Conservation (phyloP, 1,140 invertebrate species). For the Diorhabda elongata region DNA sequence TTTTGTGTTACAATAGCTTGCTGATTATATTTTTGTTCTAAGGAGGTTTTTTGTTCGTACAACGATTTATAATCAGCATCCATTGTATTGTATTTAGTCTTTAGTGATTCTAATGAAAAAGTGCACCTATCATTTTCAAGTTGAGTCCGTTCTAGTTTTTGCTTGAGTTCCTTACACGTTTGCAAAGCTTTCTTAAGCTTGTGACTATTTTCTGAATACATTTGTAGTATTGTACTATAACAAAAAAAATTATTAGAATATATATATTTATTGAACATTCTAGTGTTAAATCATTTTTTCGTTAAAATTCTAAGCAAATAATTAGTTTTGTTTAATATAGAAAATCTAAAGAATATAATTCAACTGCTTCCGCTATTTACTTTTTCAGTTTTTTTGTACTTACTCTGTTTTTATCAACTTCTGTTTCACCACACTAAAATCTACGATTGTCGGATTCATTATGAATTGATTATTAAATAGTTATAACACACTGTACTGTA, state of each 20-base stretch:
- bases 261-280: neutral
- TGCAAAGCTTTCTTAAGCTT: constrained; percentile 13
- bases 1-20: neutral
- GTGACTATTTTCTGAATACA: constrained; percentile 10
- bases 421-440: constrained; percentile 18
- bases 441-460: neutral
- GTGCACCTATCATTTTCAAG: constrained; percentile 10
- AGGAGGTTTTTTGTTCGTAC: neutral
- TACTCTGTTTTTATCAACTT: constrained; percentile 20
- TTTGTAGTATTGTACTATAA: constrained; percentile 14
- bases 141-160: neutral
- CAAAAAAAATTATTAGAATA: constrained; percentile 9
- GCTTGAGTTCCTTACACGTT: constrained; percentile 8
- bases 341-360: too few relatives aligned
- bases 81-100: constrained; percentile 1
- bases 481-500: too few relatives aligned
- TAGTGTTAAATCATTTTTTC: neutral
- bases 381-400: neutral
- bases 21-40: constrained; percentile 6
- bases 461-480: too few relatives aligned
- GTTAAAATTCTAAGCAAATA: too few relatives aligned
- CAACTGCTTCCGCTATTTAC: too few relatives aligned
- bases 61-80: neutral
- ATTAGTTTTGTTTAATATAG: too few relatives aligned
- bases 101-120: neutral